Evolutionary conservation across 2,888 invertebrate genomes (phyloP).

Genomic region (Pocota personata): DNA sequence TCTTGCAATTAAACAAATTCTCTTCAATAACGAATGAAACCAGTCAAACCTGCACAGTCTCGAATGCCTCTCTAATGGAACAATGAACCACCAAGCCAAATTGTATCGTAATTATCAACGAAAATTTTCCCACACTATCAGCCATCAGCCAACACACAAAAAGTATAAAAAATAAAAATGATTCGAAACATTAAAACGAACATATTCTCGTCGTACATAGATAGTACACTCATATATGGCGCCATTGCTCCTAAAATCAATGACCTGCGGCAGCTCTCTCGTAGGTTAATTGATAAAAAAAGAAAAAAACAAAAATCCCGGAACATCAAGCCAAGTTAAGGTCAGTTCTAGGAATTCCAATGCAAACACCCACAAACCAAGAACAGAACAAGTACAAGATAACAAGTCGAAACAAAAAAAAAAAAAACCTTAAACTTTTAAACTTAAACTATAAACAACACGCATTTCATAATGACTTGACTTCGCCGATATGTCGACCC

Average conservation of each 20-base stretch:
- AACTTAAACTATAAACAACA: conserved; percentile 18
- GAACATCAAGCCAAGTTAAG: neutral
- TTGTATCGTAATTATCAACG: conserved; percentile 6
- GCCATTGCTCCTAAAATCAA: conserved; percentile 9
- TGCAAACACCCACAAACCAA: conserved; percentile 34
- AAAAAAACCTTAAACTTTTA: neutral
- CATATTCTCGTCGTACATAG: neutral
- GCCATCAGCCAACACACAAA: too few species aligned
- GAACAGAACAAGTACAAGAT: conserved; percentile 17
- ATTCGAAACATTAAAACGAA: neutral
- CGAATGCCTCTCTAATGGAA: neutral
- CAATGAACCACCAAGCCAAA: neutral
- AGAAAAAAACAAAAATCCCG: conserved; percentile 2
- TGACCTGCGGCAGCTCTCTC: conserved; percentile 26
- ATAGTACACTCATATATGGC: conserved; percentile 9
- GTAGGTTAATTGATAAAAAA: conserved; percentile 31
- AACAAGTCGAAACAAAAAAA: neutral
- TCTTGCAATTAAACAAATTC: neutral
- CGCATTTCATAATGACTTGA: conserved; percentile 1
- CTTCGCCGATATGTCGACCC: neutral
- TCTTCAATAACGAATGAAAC: neutral
- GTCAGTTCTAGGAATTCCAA: conserved; percentile 15
- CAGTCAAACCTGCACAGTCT: neutral
- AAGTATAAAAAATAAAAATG: neutral
- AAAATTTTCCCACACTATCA: conserved; percentile 24